These are phyloP conservation scores for Copidosoma floridanum DNA, from an alignment of 1,140 invertebrate genomes.

Conservation along the genomic window DNA sequence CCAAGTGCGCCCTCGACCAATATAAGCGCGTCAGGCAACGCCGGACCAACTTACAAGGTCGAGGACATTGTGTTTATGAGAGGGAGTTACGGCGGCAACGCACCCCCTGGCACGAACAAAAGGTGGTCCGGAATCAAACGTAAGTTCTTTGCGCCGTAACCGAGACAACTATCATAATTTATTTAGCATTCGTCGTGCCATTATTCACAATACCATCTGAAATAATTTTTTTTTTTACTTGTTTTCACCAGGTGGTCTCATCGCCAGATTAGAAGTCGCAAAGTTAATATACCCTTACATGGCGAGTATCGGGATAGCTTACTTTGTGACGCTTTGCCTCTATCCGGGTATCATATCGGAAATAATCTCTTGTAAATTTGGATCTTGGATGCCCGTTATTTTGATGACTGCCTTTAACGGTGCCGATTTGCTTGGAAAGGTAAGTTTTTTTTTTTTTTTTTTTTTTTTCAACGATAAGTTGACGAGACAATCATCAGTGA, in stretches of 20 bases:
- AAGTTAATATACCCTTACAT: slow-evolving; percentile 85
- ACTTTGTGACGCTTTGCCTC: slow-evolving; percentile 82
- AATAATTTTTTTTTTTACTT: too few species aligned
- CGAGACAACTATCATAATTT: too few species aligned
- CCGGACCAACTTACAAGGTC: slow-evolving; percentile 71
- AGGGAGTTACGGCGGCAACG: slow-evolving; percentile 57
- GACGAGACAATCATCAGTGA: neutral
- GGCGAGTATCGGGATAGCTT: slow-evolving; percentile 80
- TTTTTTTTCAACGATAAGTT: too few species aligned
- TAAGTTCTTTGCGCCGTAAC: too few species aligned
- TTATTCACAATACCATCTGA: neutral
- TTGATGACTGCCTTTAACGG: slow-evolving; percentile 86
- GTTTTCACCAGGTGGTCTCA: slow-evolving; percentile 62
- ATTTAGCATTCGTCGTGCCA: too few species aligned
- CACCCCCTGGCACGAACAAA: slow-evolving; percentile 49
- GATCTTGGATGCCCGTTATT: slow-evolving; percentile 87
- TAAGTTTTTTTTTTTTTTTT: too few species aligned
- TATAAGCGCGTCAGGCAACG: slow-evolving; percentile 60
- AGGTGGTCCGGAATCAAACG: slow-evolving; percentile 65
- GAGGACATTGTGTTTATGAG: slow-evolving; percentile 74
- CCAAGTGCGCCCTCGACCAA: slow-evolving; percentile 57
- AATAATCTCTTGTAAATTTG: slow-evolving; percentile 77
- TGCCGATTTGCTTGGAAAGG: slow-evolving; percentile 83
- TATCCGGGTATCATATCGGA: slow-evolving; percentile 89
- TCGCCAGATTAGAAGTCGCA: slow-evolving; percentile 72